Evolutionary conservation across 1,140 invertebrate genomes (phyloP), one percentile per base, ranked within the genome.

Genomic region (Galleria mellonella): DNA sequence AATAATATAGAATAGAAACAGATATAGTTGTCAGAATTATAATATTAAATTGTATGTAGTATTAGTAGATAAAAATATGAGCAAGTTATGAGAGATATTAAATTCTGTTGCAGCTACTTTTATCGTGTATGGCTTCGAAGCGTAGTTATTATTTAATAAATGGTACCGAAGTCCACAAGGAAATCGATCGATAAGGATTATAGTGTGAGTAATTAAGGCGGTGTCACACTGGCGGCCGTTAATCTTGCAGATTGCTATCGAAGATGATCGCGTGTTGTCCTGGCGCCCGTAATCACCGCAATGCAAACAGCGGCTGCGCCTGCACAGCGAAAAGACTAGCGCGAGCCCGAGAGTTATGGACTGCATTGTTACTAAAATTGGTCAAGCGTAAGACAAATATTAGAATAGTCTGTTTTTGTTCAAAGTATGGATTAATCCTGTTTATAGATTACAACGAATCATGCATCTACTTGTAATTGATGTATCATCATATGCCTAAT

Each of bases 201-300:
- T 56, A 55, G 62, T 81, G 71, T 79, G 69, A 78, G 73, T 83
- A 83, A 83, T 83, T 78, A 74, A 74, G 69, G 66, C 63, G 51
- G 54, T 73, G 70, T 73, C 62, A 71, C 64, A 63, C 60, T 48
- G 63, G 63, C 48, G 49, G 66, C 65, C 70, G 72, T 77, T 78
- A 68, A 77, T 83, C 78, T 78, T 63, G 56, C 50, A 64, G 76
- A 81, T 78, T 69, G 67, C 62, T 77, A 81, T 81, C 73, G 47
- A 45, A 62, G 57, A 62, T 72, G 75, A 72, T 78, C 72, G 74
- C 76, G 74, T 81, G 74, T 67, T 58, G 56, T 55, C 37, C 55
- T 51, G 48, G 27, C 51, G 48, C 30, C 39, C 28, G 60, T 55
- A 56, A 40, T 47, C 44, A 27, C 11, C 37, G 37, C 44, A 54